A percentile compares a stretch with the other conserved stretches of the same genome.
These are phyloP conservation scores for Desoria tigrina DNA, from an alignment of 2,888 invertebrate species.

Conservation along the genomic window DNA sequence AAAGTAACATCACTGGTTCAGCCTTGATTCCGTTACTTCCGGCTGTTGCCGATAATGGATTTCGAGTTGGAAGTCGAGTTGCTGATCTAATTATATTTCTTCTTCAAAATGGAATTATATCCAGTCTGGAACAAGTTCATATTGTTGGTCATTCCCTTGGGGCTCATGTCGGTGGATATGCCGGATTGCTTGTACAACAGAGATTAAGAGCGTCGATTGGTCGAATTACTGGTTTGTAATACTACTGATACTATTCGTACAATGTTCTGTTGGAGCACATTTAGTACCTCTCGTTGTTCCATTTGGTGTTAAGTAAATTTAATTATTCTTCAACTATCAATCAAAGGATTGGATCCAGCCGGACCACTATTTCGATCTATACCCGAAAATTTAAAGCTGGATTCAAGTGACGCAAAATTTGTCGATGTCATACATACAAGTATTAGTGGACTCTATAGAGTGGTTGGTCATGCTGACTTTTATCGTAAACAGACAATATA, in stretches of 20 bases:
- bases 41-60: constrained; percentile 27
- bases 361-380: constrained; percentile 18
- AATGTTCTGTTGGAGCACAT: not conserved
- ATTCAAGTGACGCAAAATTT: constrained; percentile 39
- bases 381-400: constrained; percentile 23
- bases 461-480: constrained; percentile 40
- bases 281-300: too few relatives aligned
- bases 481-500: constrained; percentile 26
- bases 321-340: not conserved
- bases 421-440: constrained; percentile 44
- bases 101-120: constrained; percentile 23
- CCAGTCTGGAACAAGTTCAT: constrained; percentile 28
- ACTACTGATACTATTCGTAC: not conserved
- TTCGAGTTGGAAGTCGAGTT: constrained; percentile 30
- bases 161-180: constrained; percentile 39
- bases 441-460: constrained; percentile 31
- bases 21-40: too few relatives aligned
- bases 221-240: constrained; percentile 39
- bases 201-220: constrained; percentile 36
- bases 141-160: constrained; percentile 37
- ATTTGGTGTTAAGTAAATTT: not conserved
- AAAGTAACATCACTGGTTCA: not conserved
- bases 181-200: constrained; percentile 29
- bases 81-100: constrained; percentile 28
- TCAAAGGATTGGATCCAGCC: constrained; percentile 19